A percentile compares a stretch with the other conserved stretches of the same genome.
Conservation (phyloP, 2,888 invertebrate genomes). For the Melipona bicolor region DNA sequence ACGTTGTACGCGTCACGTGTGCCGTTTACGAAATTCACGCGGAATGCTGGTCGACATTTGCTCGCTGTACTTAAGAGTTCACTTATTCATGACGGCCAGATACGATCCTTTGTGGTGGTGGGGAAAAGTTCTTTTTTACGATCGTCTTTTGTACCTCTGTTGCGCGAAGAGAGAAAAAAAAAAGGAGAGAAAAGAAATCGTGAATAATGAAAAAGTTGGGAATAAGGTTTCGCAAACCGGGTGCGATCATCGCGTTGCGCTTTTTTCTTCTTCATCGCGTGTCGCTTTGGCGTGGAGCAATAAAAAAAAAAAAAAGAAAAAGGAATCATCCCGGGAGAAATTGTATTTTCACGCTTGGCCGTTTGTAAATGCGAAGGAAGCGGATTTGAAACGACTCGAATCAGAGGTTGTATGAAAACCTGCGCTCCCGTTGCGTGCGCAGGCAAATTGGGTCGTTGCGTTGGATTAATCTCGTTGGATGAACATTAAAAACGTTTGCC, state of each 20-base stretch:
- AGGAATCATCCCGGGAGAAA: not conserved
- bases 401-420: not conserved
- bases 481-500: not conserved
- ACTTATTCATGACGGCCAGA: conserved; percentile 34
- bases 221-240: not conserved
- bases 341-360: conserved; percentile 6
- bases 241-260: not conserved
- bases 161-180: not conserved
- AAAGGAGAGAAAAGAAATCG: not conserved
- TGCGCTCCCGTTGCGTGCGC: too few relatives aligned
- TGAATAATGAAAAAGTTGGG: conserved; percentile 22
- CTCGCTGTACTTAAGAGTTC: conserved; percentile 28
- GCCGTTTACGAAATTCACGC: conserved; percentile 6
- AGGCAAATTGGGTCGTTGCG: not conserved
- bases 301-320: not conserved
- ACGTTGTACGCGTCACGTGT: not conserved
- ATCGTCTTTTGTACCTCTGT: not conserved
- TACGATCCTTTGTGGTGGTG: not conserved
- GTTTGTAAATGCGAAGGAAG: not conserved
- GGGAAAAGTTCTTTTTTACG: not conserved
- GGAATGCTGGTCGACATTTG: conserved; percentile 30
- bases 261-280: not conserved
- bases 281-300: too few relatives aligned
- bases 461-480: not conserved
- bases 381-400: not conserved